Conservation (phyloP, 1,140 invertebrate genomes). For the Scaptomyza montana region DNA sequence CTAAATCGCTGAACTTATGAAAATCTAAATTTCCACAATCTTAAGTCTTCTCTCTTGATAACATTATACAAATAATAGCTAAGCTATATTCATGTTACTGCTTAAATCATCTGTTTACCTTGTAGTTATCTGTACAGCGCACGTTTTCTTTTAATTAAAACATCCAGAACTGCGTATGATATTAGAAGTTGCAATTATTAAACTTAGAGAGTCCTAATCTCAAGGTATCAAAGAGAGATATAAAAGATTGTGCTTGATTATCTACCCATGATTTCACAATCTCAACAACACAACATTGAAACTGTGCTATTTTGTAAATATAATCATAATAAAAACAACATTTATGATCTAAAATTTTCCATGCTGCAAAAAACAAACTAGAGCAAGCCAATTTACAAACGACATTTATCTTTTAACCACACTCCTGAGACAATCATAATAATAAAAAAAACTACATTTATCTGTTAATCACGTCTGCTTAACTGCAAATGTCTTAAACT, state of each 20-base stretch:
- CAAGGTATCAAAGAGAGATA: background rate
- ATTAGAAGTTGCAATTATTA: background rate
- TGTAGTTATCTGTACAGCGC: too few relatives aligned
- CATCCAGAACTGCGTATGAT: background rate
- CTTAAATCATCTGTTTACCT: too few relatives aligned
- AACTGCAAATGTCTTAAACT: background rate
- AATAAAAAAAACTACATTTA: background rate
- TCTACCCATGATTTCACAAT: background rate
- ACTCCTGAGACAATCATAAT: background rate
- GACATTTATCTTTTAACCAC: slow-evolving; percentile 6
- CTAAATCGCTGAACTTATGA: too few relatives aligned
- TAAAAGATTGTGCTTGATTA: background rate
- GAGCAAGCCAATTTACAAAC: slow-evolving; percentile 1
- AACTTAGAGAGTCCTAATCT: background rate
- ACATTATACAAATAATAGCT: too few relatives aligned
- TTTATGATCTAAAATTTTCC: slow-evolving; percentile 4
- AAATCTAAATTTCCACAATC: too few relatives aligned
- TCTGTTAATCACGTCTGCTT: background rate
- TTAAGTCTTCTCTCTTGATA: too few relatives aligned
- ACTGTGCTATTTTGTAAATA: background rate
- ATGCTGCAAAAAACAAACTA: background rate
- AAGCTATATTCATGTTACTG: too few relatives aligned
- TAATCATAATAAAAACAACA: background rate
- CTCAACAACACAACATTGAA: background rate
- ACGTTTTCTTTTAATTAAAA: too few relatives aligned